Percentiles rank a stretch among this genome's conserved stretches.
Evolutionary conservation across 1,140 invertebrate genomes (phyloP).

Genomic region (Formica selysi): DNA sequence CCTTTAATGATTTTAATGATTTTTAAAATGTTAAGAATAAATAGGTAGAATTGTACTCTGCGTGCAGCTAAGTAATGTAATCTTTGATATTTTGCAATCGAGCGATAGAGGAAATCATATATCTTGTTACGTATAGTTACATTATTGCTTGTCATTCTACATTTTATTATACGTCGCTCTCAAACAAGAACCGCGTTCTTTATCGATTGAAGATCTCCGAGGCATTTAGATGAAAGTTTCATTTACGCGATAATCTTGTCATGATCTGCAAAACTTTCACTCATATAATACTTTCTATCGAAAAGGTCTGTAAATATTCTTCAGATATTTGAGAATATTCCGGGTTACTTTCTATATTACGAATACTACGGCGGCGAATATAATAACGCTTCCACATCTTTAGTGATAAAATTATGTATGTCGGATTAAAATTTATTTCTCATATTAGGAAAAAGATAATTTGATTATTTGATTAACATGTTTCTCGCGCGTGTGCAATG

Average conservation of each 20-base stretch:
- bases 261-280: neutral
- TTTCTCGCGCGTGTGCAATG: neutral
- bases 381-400: neutral
- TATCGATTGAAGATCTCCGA: neutral
- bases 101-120: neutral
- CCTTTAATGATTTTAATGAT: neutral
- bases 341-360: neutral
- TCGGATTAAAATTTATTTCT: too few relatives aligned
- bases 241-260: slow-evolving; percentile 34
- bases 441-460: neutral
- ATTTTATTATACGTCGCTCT: neutral
- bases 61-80: neutral
- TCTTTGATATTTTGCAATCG: neutral
- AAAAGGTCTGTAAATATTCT: neutral
- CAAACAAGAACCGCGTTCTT: slow-evolving; percentile 1
- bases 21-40: neutral
- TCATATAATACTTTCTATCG: slow-evolving; percentile 26
- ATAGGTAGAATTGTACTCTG: neutral
- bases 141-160: slow-evolving; percentile 10
- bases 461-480: neutral
- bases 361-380: neutral
- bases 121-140: neutral
- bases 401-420: neutral
- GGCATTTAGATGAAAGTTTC: slow-evolving; percentile 28
- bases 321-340: neutral